phyloP scores from a whole-genome alignment of 2,113 vertebrate species.

The Engraulis encrasicolus region DNA sequence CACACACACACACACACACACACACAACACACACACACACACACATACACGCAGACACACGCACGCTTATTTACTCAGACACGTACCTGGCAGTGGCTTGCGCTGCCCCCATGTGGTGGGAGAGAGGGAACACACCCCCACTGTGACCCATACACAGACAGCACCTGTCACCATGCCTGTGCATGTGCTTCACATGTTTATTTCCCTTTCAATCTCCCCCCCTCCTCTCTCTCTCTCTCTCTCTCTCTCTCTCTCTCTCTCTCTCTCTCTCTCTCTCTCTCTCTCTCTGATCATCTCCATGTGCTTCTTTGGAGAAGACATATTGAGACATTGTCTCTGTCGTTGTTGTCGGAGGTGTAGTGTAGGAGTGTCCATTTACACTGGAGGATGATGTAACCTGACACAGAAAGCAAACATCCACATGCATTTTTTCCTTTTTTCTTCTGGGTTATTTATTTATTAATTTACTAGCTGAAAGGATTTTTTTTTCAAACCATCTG shows the following conservation, averaged over 20 bases:
- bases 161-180: slow-evolving; percentile 5
- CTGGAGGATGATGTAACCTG: not conserved
- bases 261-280: not conserved
- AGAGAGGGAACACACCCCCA: not conserved
- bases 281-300: not conserved
- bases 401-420: not conserved
- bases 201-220: not conserved
- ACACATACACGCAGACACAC: not conserved
- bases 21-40: not conserved
- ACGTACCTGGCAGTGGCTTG: not conserved
- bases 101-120: not conserved
- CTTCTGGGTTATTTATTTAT: not conserved
- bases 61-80: not conserved
- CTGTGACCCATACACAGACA: slow-evolving; percentile 15
- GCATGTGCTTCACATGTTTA: not conserved
- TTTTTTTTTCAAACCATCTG: not conserved
- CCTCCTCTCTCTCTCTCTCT: not conserved
- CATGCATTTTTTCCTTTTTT: not conserved
- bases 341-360: not conserved
- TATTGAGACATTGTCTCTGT: not conserved
- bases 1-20: not conserved
- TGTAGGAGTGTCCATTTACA: slow-evolving; percentile 1
- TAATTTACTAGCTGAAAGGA: not conserved
- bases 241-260: slow-evolving; percentile 24
- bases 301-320: not conserved